Conservation (phyloP, 2,888 invertebrate species). For the Chelonus formosanus region DNA sequence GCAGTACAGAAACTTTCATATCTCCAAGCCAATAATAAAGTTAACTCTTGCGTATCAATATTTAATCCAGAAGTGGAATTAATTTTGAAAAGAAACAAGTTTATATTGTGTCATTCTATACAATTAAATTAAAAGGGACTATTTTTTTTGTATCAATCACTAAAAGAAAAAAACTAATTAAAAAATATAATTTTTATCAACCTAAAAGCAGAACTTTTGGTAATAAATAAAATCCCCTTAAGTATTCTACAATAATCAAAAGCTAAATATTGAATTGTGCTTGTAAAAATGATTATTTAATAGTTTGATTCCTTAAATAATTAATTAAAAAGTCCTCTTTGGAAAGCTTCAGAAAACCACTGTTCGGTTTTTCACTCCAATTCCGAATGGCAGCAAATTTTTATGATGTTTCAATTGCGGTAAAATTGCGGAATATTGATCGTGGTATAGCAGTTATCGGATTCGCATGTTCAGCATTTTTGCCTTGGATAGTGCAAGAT, state of each 20-base stretch:
- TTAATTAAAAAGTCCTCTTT: no score
- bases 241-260: no score
- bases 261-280: not conserved
- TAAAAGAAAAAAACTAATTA: constrained; percentile 1
- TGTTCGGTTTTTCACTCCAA: constrained; percentile 10
- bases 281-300: not conserved
- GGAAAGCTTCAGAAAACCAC: not conserved
- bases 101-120: no score
- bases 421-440: constrained; percentile 37
- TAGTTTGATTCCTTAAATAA: not conserved
- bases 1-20: no score
- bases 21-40: no score
- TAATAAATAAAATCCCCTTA: no score
- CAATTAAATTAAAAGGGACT: not conserved
- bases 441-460: constrained; percentile 41
- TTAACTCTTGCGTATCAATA: no score
- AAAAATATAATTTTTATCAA: not conserved
- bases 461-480: constrained; percentile 41
- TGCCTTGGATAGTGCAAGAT: not conserved
- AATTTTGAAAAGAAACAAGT: no score
- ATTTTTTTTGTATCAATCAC: constrained; percentile 1
- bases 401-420: constrained; percentile 8
- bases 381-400: constrained; percentile 11
- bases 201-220: no score
- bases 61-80: no score